Evolutionary conservation across 1,140 invertebrate genomes (phyloP), one percentile per base, ranked within the genome.

Genomic region (Tetranychus urticae): DNA sequence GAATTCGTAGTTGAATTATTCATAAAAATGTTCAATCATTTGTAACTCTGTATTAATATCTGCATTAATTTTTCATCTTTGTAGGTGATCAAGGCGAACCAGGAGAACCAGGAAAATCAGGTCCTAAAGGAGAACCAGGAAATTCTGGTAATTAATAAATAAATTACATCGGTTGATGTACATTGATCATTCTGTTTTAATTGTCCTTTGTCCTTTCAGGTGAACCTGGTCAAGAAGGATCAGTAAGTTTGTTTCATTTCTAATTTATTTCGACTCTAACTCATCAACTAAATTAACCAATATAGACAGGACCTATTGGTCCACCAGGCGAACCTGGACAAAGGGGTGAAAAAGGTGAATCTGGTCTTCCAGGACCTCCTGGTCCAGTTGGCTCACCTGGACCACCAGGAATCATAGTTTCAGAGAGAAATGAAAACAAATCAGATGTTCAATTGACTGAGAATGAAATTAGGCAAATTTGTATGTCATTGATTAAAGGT

Each of bases 391-490:
- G 77, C n/a, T 7, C 31, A n/a, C 57, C 57, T 3, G 57, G 57
- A 0, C 23, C 39, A 39, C 81, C 84, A 35, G 86, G 86, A 47
- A 58, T 70, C 0, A 77, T 77, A 61, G 64, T 62, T 23, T 61
- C 39, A 42, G 39, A 42, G 39, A 10, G 10, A 42, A 42, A 42
- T 10, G 39, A 10, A 10, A 42, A 42, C 10, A 5, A 42, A 42
- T 42, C 39, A 42, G 39, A 6, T 1, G 39, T 6, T 6, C 10
- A 5, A 42, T 6, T 42, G 5, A 42, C 39, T 10, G 39, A 42
- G 39, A 10, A 42, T 6, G 10, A 10, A 42, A 10, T 42, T 1
- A 5, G 48, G 14, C 14, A 52, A 52, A 23, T 52, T n/a, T 52
- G 48, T 14, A 8, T 23, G 6, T 5, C 5, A 14, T 52, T 52